phyloP scores from a whole-genome alignment of 92 coral and sea anemone species.

The Paramuricea clavata region DNA sequence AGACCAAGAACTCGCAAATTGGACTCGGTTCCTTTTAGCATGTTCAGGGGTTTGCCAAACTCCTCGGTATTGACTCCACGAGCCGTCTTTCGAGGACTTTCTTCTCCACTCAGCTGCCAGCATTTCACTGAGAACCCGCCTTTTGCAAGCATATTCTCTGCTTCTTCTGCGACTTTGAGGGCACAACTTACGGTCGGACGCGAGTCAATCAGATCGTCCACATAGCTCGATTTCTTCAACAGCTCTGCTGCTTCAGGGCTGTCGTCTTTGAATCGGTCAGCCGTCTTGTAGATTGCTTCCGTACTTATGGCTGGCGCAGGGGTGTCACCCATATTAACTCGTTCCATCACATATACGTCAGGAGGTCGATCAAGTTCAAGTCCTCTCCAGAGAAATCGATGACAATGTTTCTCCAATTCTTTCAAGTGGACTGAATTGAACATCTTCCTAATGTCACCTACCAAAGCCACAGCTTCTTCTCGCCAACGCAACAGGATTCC shows the following conservation, averaged over 20 bases:
- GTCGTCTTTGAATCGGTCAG: constrained; percentile 58
- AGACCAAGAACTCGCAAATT: background rate
- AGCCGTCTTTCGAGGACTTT: background rate
- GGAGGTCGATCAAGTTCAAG: constrained; percentile 38
- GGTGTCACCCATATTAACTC: constrained; percentile 60
- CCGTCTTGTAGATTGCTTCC: constrained; percentile 61
- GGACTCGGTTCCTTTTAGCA: constrained; percentile 10
- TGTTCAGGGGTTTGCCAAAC: background rate
- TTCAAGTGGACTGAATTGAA: constrained; percentile 56
- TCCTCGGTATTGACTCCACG: background rate
- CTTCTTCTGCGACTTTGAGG: constrained; percentile 21
- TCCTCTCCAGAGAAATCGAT: constrained; percentile 50
- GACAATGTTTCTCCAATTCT: constrained; percentile 54
- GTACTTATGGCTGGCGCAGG: constrained; percentile 72
- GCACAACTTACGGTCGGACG: constrained; percentile 1
- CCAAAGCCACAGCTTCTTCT: constrained; percentile 18
- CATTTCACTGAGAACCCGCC: constrained; percentile 69
- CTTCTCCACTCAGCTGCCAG: constrained; percentile 73
- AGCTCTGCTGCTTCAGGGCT: constrained; percentile 54
- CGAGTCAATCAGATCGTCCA: constrained; percentile 32
- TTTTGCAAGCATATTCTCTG: constrained; percentile 53
- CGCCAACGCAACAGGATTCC: constrained; percentile 24
- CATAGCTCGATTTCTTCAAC: constrained; percentile 41
- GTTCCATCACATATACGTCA: constrained; percentile 57
- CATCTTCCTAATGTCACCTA: constrained; percentile 36